Percentiles rank a stretch among this genome's conserved stretches.
Conservation (phyloP, 2,113 vertebrate species). For the Platichthys flesus region DNA sequence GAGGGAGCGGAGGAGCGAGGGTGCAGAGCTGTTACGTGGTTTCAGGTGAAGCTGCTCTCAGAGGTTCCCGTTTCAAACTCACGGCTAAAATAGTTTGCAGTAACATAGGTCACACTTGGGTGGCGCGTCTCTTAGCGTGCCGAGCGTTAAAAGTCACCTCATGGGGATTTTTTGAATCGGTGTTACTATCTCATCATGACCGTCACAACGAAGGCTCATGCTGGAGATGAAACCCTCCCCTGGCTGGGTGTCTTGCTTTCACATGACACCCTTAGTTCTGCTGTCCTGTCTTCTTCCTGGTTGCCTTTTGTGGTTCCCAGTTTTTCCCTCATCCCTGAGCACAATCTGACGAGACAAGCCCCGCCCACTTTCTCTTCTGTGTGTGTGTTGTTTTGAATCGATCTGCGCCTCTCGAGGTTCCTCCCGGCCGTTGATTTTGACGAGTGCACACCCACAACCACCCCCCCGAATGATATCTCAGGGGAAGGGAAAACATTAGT, state of each 20-base stretch:
- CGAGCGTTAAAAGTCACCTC: constrained; percentile 23
- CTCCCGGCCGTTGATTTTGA: constrained; percentile 4
- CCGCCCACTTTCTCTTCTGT: constrained; percentile 5
- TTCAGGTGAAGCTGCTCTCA: no score
- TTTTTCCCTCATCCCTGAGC: constrained; percentile 38
- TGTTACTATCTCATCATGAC: constrained; percentile 52
- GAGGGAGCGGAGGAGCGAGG: neutral
- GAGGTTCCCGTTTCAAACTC: constrained; percentile 7
- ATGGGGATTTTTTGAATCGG: constrained; percentile 43
- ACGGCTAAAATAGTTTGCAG: constrained; percentile 9
- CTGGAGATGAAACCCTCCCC: constrained; percentile 49
- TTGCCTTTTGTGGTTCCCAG: constrained; percentile 47
- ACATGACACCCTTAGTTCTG: constrained; percentile 48
- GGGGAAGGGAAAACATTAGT: constrained; percentile 26
- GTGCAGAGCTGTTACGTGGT: no score
- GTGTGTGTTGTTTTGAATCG: constrained; percentile 32
- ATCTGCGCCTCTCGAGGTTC: neutral
- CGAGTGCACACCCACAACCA: constrained; percentile 10
- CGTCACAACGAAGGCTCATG: constrained; percentile 51
- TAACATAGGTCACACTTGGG: constrained; percentile 45
- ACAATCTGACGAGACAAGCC: constrained; percentile 24
- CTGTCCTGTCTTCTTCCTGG: constrained; percentile 70
- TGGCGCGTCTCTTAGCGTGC: constrained; percentile 37
- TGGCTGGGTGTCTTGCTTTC: constrained; percentile 32
- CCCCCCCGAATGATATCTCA: constrained; percentile 10